A percentile compares a stretch with the other conserved stretches of the same genome.
Evolutionary conservation across 2,113 vertebrate genomes (phyloP).

Genomic region (Cranoglanis bouderius): DNA sequence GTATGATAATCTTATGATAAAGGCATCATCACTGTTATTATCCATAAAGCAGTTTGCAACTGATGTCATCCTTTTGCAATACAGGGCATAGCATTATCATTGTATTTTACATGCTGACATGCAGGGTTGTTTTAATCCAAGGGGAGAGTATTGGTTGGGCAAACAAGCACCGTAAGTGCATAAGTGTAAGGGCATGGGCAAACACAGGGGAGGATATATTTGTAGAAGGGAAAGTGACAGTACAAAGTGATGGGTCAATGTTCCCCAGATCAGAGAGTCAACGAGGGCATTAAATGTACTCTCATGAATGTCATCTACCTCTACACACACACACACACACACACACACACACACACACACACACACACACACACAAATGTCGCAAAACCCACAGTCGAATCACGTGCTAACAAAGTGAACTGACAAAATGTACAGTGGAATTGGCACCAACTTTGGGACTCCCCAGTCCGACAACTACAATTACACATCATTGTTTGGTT

Average conservation of each 20-base stretch:
- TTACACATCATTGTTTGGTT: background rate
- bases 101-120: background rate
- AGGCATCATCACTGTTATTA: background rate
- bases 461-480: background rate
- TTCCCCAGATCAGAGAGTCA: conserved; percentile 66
- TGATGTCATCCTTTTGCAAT: background rate
- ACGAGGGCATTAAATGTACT: conserved; percentile 60
- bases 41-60: background rate
- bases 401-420: conserved; percentile 41
- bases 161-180: conserved; percentile 52
- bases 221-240: conserved; percentile 74
- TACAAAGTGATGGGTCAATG: conserved; percentile 74
- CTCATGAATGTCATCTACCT: conserved; percentile 54
- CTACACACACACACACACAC: background rate
- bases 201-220: conserved; percentile 71
- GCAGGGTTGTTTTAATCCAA: conserved; percentile 19
- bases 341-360: background rate
- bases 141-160: conserved; percentile 22
- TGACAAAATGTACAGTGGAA: conserved; percentile 44
- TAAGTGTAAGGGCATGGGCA: conserved; percentile 61
- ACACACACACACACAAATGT: conserved; percentile 7
- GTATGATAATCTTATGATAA: background rate
- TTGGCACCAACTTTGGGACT: background rate
- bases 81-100: background rate
- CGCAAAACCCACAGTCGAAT: background rate